Base-by-base conservation (phyloP, 2,888 invertebrate species). In the Ophion costatus region DNA sequence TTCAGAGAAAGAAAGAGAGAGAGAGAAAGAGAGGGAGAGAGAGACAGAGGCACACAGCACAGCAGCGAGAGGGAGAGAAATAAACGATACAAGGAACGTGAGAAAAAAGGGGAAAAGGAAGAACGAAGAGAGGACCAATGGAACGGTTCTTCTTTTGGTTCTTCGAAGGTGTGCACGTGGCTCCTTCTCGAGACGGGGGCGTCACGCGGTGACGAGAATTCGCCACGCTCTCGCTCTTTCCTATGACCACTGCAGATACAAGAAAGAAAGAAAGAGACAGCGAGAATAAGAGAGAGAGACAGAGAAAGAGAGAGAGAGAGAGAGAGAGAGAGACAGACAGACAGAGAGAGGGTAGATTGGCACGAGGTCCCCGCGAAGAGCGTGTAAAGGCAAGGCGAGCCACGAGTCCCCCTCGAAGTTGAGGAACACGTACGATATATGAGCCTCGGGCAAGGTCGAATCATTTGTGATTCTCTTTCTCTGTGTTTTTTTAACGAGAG, bases 151-250 rank as follows among this genome's bases (percentile, higher is more conserved):
- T 22, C 59, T 83, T 80, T 73, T 76, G 29, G 42, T 80, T 80
- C 56, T 76, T 64, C 76, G 76, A 75, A 79, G 70, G 66, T 83
- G 71, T 80, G 51, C 83, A 80, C 80, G 83, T 83, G 83, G 83
- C 76, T 78, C 51, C 51, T 78, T 38, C 51, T 70, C 11, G 20
- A 64, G 63, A 45, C 73, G 66, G 66, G 51, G 80, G 83, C 75
- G 83, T 80, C 80, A 75, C 75, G 75, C 71, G 83, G 75, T 69
- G 81, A 75, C 81, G 74, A 73, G 63, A 82, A 83, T 83, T 79
- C 45, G 79, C 42, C 79, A 75, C 74, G 67, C 59, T 79, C 79
- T 57, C 70, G 64, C 64, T 71, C 64, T 63, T 75, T 71, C 22
- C 69, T 45, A 64, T 70, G 59, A 61, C 20, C 59, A 45, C 33